Base-by-base conservation (phyloP, 2,888 invertebrate species). In the Caenorhabditis sp. region DNA sequence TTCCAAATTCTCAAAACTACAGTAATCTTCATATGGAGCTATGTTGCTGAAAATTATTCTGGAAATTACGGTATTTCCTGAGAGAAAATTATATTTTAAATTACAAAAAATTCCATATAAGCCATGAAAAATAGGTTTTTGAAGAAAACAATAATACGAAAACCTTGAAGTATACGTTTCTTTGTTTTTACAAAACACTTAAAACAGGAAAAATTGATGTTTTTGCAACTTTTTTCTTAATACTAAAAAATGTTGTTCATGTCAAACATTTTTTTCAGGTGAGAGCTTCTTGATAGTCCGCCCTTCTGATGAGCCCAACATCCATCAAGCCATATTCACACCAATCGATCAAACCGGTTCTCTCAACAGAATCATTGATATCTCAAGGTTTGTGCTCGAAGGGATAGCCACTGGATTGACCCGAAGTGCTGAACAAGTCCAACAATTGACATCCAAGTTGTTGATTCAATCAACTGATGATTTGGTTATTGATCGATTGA, bases 391-490 rank as follows among this genome's bases (percentile, higher is more conserved):
- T 14, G 14, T 43, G 2, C 43, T 43, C 17, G 43, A 77, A 73
- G 70, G 70, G 50, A 64, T 77, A 21, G 73, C 68, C 26, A 77
- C 68, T 21, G 73, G 70, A 17, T 66, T 77, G 17, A 68, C 73
- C 65, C 61, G 14, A 2, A 43, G 14, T 7, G 27, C 65, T 1
- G 10, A 14, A 43, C 12, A 43, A 17, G 17, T 43, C 3, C 8
- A 14, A 2, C 8, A 43, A 3, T 43, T 43, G 43, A 43, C 43
- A 43, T 5, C 43, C 2, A 43, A 43, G 3, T 14, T 43, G n/a
- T n/a, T n/a, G n/a, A n/a, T n/a, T n/a, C n/a, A n/a, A n/a, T n/a
- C n/a, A n/a, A n/a, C n/a, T n/a, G n/a, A n/a, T n/a, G n/a, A n/a
- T n/a, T n/a, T n/a, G n/a, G n/a, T n/a, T n/a, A n/a, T n/a, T n/a